These are phyloP conservation scores for Diabrotica undecimpunctata DNA, from an alignment of 1,140 invertebrate genomes.

Conservation along the genomic window DNA sequence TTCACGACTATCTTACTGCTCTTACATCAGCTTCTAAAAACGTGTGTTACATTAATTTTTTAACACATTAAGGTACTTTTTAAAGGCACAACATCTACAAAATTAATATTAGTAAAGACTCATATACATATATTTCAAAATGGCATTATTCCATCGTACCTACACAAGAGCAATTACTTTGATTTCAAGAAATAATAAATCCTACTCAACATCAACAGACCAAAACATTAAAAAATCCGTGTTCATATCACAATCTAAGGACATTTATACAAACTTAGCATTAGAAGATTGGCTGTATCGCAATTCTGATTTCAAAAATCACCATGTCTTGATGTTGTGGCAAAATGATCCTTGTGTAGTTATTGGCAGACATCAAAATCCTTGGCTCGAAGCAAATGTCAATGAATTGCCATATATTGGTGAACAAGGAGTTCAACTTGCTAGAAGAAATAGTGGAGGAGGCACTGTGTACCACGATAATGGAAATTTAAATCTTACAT, in stretches of 20 bases:
- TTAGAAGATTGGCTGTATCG: slow-evolving; percentile 93
- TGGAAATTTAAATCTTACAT: slow-evolving; percentile 90
- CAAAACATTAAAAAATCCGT: slow-evolving; percentile 65
- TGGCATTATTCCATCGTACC: slow-evolving; percentile 40
- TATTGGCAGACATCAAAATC: slow-evolving; percentile 95
- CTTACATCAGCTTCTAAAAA: slow-evolving; percentile 70
- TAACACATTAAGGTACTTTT: slow-evolving; percentile 26
- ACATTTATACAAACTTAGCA: slow-evolving; percentile 88
- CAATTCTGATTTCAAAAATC: slow-evolving; percentile 75
- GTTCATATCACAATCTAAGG: slow-evolving; percentile 84
- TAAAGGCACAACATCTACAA: slow-evolving; percentile 36
- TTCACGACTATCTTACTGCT: slow-evolving; percentile 81
- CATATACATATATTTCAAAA: slow-evolving; percentile 24
- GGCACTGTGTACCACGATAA: slow-evolving; percentile 94
- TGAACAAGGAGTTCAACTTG: slow-evolving; percentile 66
- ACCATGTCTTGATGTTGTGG: slow-evolving; percentile 86
- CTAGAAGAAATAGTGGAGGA: slow-evolving; percentile 90
- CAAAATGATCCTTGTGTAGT: slow-evolving; percentile 90
- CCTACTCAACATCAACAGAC: slow-evolving; percentile 22
- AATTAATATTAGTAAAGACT: slow-evolving; percentile 20
- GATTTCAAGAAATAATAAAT: slow-evolving; percentile 18
- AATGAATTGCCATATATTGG: slow-evolving; percentile 50
- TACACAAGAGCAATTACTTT: slow-evolving; percentile 24
- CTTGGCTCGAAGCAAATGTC: slow-evolving; percentile 87
- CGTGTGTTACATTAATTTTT: slow-evolving; percentile 34